Conservation (phyloP, 1,140 invertebrate species). For the Diabrotica undecimpunctata region DNA sequence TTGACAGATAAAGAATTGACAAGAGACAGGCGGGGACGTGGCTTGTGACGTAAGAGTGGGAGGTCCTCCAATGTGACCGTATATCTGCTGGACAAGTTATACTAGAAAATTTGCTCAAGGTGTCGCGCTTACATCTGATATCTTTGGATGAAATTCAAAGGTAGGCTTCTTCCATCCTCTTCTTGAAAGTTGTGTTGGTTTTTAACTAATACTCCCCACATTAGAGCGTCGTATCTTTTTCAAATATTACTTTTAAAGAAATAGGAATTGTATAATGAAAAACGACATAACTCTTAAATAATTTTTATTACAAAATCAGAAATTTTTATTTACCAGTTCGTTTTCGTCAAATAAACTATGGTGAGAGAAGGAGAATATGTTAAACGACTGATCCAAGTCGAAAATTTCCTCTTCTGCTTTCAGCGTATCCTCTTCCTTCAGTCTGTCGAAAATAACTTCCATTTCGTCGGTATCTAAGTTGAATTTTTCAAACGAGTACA, state of each 20-base stretch:
- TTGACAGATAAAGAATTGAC: too few relatives aligned
- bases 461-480: constrained; percentile 24
- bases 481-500: constrained; percentile 23
- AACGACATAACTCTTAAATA: too few relatives aligned
- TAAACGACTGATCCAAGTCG: not conserved
- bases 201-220: too few relatives aligned
- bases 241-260: too few relatives aligned
- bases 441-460: constrained; percentile 4
- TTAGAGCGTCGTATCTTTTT: too few relatives aligned
- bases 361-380: constrained; percentile 22
- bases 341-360: constrained; percentile 19
- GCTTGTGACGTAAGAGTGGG: too few relatives aligned
- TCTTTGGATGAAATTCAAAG: not conserved
- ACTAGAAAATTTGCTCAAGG: too few relatives aligned
- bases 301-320: not conserved
- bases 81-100: too few relatives aligned
- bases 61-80: too few relatives aligned
- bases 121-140: too few relatives aligned
- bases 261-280: too few relatives aligned
- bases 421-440: not conserved
- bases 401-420: constrained; percentile 7
- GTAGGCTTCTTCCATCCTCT: not conserved
- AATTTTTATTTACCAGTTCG: constrained; percentile 21
- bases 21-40: too few relatives aligned
- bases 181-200: not conserved